Evolutionary conservation across 2,888 invertebrate species (phyloP).

Genomic region (Stramonita haemastoma): DNA sequence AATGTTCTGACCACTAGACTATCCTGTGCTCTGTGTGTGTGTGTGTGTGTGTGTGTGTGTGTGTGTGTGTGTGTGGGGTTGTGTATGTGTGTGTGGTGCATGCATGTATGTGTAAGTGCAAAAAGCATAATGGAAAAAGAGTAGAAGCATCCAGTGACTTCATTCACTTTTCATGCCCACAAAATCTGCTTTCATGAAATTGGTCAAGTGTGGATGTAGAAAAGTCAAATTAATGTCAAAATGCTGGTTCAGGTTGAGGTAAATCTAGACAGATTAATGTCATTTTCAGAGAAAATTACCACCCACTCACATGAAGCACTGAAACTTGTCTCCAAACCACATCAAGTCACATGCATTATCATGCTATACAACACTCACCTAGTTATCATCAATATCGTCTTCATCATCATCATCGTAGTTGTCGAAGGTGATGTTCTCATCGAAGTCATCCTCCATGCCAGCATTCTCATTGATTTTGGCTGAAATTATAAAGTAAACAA

Average conservation of each 20-base stretch:
- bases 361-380: slow-evolving; percentile 12
- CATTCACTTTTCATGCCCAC: too few species aligned
- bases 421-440: slow-evolving; percentile 97
- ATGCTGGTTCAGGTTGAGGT: too few species aligned
- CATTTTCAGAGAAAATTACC: too few species aligned
- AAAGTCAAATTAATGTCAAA: too few species aligned
- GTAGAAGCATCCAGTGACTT: too few species aligned
- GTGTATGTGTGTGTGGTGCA: background rate
- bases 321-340: too few species aligned
- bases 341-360: too few species aligned
- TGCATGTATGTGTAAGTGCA: background rate
- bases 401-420: slow-evolving; percentile 85
- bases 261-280: too few species aligned
- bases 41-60: slow-evolving; percentile 24
- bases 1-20: too few species aligned
- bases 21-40: background rate
- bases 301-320: background rate
- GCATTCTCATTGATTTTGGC: slow-evolving; percentile 95
- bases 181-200: too few species aligned
- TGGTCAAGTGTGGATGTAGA: too few species aligned
- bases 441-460: slow-evolving; percentile 91
- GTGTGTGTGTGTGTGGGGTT: slow-evolving; percentile 24
- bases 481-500: slow-evolving; percentile 52
- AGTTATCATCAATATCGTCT: slow-evolving; percentile 75
- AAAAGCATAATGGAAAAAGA: background rate